phyloP scores from a whole-genome alignment of 2,888 invertebrate species.

The Keiferia lycopersicella region DNA sequence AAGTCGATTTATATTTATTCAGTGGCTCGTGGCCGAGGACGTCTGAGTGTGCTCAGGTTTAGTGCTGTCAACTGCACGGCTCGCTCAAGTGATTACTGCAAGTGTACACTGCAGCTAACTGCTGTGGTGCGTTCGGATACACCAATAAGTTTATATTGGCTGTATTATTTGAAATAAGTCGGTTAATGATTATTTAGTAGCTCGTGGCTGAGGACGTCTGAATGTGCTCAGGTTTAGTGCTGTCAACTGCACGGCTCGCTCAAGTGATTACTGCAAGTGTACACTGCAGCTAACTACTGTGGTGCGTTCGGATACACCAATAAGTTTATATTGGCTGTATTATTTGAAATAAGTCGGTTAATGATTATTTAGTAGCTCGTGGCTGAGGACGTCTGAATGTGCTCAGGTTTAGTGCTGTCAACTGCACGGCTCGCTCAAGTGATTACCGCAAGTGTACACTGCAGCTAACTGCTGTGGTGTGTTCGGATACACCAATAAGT shows the following conservation, averaged over 20 bases:
- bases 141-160: not conserved
- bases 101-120: constrained; percentile 63
- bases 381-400: not conserved
- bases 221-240: no score
- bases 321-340: no score
- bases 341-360: no score
- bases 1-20: not conserved
- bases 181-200: not conserved
- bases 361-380: not conserved
- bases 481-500: no score
- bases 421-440: no score
- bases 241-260: no score
- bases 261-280: no score
- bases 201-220: no score
- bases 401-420: constrained; percentile 12
- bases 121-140: constrained; percentile 43
- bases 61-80: constrained; percentile 55
- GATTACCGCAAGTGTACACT: no score
- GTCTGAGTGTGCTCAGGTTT: constrained; percentile 36
- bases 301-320: no score
- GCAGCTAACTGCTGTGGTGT: no score
- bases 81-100: constrained; percentile 59
- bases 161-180: not conserved
- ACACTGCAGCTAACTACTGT: no score
- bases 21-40: not conserved